These are phyloP conservation scores for Drosophila truncata DNA, from an alignment of 1,140 invertebrate species.

Conservation along the genomic window DNA sequence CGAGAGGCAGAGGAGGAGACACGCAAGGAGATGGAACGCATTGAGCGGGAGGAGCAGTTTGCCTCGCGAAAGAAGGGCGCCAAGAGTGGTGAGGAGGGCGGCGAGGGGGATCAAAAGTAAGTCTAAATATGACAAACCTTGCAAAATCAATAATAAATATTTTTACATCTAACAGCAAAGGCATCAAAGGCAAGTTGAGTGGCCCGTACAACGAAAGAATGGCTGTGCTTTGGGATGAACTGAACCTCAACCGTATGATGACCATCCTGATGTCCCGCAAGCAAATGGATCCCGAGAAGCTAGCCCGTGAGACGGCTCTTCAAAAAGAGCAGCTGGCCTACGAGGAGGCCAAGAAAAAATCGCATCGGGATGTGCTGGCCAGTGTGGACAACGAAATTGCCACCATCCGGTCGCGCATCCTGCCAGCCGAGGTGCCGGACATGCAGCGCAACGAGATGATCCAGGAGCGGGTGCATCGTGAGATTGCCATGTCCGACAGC, in stretches of 20 bases:
- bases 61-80: constrained; percentile 46
- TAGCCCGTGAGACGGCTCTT: constrained; percentile 74
- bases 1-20: constrained; percentile 65
- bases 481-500: constrained; percentile 47
- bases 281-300: constrained; percentile 78
- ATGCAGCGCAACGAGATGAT: constrained; percentile 75
- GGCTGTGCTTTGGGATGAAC: constrained; percentile 73
- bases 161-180: no score
- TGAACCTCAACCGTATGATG: constrained; percentile 79
- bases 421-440: constrained; percentile 70
- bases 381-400: constrained; percentile 71
- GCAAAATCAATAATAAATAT: no score
- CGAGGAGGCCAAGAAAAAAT: constrained; percentile 76
- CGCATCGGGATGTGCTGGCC: constrained; percentile 55
- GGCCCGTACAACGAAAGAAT: constrained; percentile 68
- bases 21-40: constrained; percentile 73
- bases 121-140: no score
- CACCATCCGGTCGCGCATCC: constrained; percentile 64
- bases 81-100: constrained; percentile 17
- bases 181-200: constrained; percentile 2
- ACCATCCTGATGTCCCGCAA: constrained; percentile 81
- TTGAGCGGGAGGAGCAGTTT: constrained; percentile 60
- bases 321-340: constrained; percentile 76
- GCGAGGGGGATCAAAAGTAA: constrained; percentile 23
- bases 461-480: constrained; percentile 51